A percentile compares a stretch with the other conserved stretches of the same genome.
Conservation (phyloP, 2,113 vertebrate species). For the Lipotes vexillifer region DNA sequence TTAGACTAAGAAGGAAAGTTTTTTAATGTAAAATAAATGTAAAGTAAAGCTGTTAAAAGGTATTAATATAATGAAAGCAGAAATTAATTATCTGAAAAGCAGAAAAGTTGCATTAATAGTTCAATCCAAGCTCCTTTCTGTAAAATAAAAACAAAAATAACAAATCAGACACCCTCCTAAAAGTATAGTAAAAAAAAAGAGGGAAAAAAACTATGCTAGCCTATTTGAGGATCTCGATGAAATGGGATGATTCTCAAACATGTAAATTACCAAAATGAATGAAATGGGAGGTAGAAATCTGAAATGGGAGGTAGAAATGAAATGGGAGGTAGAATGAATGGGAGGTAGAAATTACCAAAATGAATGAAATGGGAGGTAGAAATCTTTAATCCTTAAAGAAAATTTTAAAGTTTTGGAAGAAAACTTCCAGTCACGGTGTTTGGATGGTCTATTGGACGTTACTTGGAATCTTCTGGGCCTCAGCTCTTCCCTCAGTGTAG, state of each 20-base stretch:
- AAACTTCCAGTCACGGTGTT: background rate
- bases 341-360: background rate
- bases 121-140: background rate
- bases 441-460: too few species aligned
- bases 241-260: background rate
- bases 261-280: background rate
- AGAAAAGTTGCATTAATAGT: background rate
- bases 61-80: background rate
- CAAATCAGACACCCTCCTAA: background rate
- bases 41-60: constrained; percentile 11
- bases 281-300: background rate
- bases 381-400: background rate
- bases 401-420: background rate
- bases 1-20: background rate
- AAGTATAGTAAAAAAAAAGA: background rate
- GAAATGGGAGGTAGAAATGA: background rate
- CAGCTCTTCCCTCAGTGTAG: background rate
- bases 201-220: background rate
- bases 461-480: background rate
- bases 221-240: constrained; percentile 16
- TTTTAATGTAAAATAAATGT: background rate
- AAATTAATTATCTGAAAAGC: constrained; percentile 11
- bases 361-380: background rate
- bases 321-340: background rate
- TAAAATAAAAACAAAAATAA: background rate